These are phyloP conservation scores for Gnathochromis pfefferi DNA, from an alignment of 2,113 vertebrate genomes.

Conservation along the genomic window DNA sequence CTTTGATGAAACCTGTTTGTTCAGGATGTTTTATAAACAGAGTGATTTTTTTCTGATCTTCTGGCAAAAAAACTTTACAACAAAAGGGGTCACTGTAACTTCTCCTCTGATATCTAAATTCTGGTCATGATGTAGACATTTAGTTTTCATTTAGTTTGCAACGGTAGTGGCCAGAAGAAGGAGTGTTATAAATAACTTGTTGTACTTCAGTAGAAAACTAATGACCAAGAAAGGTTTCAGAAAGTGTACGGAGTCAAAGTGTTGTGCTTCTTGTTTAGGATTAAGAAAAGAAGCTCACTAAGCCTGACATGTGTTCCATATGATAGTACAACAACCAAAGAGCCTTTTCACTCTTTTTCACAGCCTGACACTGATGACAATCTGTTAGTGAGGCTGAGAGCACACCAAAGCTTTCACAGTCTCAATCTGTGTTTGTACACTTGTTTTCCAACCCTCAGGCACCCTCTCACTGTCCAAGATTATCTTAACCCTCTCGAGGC, in stretches of 20 bases:
- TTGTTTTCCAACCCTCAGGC: background rate
- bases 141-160: background rate
- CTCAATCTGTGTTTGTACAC: background rate
- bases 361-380: conserved; percentile 11
- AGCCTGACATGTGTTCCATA: background rate
- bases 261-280: background rate
- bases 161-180: background rate
- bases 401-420: background rate
- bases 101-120: background rate
- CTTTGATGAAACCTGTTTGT: background rate
- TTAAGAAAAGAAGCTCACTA: background rate
- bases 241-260: background rate
- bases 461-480: background rate
- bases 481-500: background rate
- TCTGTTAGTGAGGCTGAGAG: background rate
- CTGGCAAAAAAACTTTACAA: background rate
- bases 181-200: background rate
- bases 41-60: background rate
- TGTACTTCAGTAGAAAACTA: background rate
- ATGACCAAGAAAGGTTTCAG: background rate
- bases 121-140: background rate
- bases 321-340: conserved; percentile 2
- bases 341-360: background rate
- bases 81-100: background rate
- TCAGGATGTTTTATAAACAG: background rate